These are phyloP conservation scores for Athripsodes cinereus DNA, from an alignment of 2,888 invertebrate species.

Conservation along the genomic window DNA sequence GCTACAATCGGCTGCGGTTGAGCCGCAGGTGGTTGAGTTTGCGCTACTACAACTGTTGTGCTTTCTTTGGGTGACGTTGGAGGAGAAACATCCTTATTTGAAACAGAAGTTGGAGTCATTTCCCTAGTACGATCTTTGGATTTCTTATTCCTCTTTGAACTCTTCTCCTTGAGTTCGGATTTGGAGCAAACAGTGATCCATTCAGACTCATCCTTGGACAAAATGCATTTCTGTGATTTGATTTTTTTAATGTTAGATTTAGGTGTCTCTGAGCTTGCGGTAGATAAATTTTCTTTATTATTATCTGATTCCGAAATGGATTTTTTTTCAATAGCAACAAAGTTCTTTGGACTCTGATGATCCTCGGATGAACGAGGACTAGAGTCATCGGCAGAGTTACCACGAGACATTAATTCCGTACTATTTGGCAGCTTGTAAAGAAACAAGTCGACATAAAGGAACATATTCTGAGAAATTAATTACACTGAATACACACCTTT, in stretches of 20 bases:
- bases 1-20: background rate
- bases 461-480: slow-evolving; percentile 11
- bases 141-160: slow-evolving; percentile 25
- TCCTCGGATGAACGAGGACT: background rate
- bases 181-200: slow-evolving; percentile 7
- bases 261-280: slow-evolving; percentile 5
- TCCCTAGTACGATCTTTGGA: slow-evolving; percentile 19
- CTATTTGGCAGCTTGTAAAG: slow-evolving; percentile 28
- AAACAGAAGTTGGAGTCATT: slow-evolving; percentile 11
- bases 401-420: background rate
- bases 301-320: background rate
- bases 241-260: slow-evolving; percentile 7
- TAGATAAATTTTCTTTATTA: background rate
- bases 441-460: slow-evolving; percentile 1
- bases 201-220: slow-evolving; percentile 9
- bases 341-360: background rate
- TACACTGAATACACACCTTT: too few species aligned
- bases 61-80: slow-evolving; percentile 5
- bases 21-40: background rate
- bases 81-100: slow-evolving; percentile 16
- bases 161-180: slow-evolving; percentile 23
- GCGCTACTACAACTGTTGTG: slow-evolving; percentile 1
- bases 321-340: background rate
- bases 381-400: background rate
- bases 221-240: slow-evolving; percentile 15